Base-by-base conservation (phyloP, 23 tunicate species). In the Ascidia mentula region DNA sequence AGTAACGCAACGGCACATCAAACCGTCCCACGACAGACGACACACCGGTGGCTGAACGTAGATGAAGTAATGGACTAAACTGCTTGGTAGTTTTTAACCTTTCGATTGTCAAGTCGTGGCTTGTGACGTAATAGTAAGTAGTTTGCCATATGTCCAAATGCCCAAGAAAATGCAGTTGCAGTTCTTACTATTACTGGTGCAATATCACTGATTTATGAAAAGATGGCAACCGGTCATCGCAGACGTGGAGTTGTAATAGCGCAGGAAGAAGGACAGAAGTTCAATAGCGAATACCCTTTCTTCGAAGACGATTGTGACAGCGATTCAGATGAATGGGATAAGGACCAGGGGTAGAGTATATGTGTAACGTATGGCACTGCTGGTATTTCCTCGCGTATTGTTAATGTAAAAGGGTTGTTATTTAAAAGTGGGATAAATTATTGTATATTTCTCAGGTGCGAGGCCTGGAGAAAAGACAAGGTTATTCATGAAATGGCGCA, bases 401-500 rank as follows among this genome's bases (percentile, higher is more conserved):
- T 15, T 15, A 42, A 12, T 42, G 7, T 6, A 5, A 6, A 5
- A 53, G 13, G 2, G 12, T 9, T 42, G 53, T 9, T 15, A 42
- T 12, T 42, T 42, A 42, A 42, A 42, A 28, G 8, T 8, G 33
- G n/a, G 18, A 71, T 6, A 34, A 71, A 38, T 4, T 17, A 31
- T 35, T 5, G 1, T 6, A 32, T n/a, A 32, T 34, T 30, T 0
- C 15, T 69, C 90, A 86, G 90, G 31, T 86, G 90, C 72, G 76
- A 60, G 36, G 82, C 46, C 33, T 69, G 83, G 81, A 65, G 90
- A 24, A 79, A 86, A 59, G 90, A 86, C 60, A 86, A 86, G 38
- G 84, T 69, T 15, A 22, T 86, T 37, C 90, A 86, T 38, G 90
- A 86, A 40, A 35, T 59, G 31, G 90, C 90, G 0, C 73, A 60